Evolutionary conservation across 2,113 vertebrate species (phyloP).

Genomic region (Arvicanthis niloticus): DNA sequence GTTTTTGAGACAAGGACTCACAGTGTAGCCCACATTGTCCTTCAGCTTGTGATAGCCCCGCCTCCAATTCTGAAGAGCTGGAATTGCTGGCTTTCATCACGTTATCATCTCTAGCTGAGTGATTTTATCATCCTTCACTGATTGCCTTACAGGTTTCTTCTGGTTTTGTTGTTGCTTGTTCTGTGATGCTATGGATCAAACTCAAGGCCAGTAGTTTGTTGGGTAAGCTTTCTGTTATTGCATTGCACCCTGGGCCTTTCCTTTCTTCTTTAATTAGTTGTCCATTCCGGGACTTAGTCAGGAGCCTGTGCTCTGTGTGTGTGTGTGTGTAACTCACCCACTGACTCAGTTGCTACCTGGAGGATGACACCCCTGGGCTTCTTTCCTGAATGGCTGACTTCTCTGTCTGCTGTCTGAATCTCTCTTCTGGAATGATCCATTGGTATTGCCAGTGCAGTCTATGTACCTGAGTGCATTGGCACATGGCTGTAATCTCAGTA

Average conservation of each 20-base stretch:
- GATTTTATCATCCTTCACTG: background rate
- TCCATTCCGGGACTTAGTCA: background rate
- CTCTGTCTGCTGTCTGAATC: background rate
- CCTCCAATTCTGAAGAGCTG: background rate
- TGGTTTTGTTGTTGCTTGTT: background rate
- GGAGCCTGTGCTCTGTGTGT: background rate
- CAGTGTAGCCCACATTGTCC: background rate
- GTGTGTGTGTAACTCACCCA: background rate
- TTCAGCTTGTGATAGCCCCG: background rate
- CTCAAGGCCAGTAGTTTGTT: no score
- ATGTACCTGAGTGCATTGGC: no score
- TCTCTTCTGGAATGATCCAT: background rate
- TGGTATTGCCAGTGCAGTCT: background rate
- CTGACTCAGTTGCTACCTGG: background rate
- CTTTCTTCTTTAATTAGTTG: background rate
- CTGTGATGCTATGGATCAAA: no score
- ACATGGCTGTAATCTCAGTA: background rate
- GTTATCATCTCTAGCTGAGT: background rate
- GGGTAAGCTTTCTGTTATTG: no score
- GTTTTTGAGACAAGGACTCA: background rate
- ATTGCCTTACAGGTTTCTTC: background rate
- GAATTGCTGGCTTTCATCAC: no score
- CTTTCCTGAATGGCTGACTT: background rate
- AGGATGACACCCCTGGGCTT: background rate
- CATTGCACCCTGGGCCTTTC: background rate